These are phyloP conservation scores for Cydia fagiglandana DNA, from an alignment of 1,140 invertebrate species.

Conservation along the genomic window DNA sequence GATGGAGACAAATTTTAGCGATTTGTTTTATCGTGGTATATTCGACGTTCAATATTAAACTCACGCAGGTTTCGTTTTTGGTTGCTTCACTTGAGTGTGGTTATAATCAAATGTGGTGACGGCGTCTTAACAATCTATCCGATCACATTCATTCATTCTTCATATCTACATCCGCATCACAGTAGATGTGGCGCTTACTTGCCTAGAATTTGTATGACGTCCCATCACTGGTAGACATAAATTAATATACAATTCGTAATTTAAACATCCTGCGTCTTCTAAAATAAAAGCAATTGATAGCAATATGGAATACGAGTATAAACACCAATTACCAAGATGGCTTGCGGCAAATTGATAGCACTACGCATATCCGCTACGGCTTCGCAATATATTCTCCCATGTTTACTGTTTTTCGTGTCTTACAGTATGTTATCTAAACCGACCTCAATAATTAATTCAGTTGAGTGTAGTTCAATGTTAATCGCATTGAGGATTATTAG, in stretches of 20 bases:
- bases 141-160: no score
- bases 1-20: background rate
- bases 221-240: no score
- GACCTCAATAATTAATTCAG: constrained; percentile 10
- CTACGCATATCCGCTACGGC: constrained; percentile 1
- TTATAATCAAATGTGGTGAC: background rate
- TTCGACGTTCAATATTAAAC: background rate
- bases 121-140: background rate
- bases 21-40: background rate
- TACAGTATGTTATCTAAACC: constrained; percentile 7
- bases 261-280: background rate
- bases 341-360: background rate
- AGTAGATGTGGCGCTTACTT: no score
- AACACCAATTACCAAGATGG: background rate
- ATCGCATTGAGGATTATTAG: constrained; percentile 65
- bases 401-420: background rate
- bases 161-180: no score
- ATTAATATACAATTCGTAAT: background rate
- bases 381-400: background rate
- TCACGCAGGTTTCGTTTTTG: background rate
- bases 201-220: no score
- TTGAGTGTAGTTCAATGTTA: constrained; percentile 32
- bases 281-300: background rate
- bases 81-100: background rate
- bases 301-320: background rate